Evolutionary conservation across 2,113 vertebrate species (phyloP).

Genomic region (Choloepus hoffmanni): DNA sequence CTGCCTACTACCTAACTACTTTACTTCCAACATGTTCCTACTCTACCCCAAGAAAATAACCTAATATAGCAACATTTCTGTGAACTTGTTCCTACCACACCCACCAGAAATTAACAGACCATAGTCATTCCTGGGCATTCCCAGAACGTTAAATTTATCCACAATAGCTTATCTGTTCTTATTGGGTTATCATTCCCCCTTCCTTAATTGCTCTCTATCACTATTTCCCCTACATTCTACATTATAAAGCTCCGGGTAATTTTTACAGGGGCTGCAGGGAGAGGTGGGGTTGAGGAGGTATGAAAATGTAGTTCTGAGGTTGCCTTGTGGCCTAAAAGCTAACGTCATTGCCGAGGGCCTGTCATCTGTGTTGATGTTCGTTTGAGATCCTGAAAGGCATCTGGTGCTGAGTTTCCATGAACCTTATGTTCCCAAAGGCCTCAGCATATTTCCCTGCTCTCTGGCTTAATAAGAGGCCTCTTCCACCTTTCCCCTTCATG

Average conservation of each 20-base stretch:
- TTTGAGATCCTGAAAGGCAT: slow-evolving; percentile 38
- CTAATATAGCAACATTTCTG: too few relatives aligned
- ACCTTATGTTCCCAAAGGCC: neutral
- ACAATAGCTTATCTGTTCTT: too few relatives aligned
- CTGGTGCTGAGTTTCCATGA: neutral
- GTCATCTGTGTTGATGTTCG: neutral
- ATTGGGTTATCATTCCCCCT: too few relatives aligned
- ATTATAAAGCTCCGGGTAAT: neutral
- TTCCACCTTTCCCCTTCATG: neutral
- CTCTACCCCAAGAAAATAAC: too few relatives aligned
- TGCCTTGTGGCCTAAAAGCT: slow-evolving; percentile 29
- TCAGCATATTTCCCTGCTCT: slow-evolving; percentile 20
- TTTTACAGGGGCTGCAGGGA: neutral
- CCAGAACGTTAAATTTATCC: too few relatives aligned
- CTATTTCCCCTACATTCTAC: too few relatives aligned
- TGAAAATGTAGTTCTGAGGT: neutral
- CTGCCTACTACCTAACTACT: neutral
- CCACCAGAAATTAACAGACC: too few relatives aligned
- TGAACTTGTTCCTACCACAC: too few relatives aligned
- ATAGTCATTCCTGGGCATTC: too few relatives aligned
- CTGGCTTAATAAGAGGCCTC: neutral
- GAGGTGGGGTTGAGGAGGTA: neutral
- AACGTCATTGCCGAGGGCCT: neutral
- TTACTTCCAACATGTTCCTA: too few relatives aligned
- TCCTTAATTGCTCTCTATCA: too few relatives aligned